Conservation (phyloP, 2,113 vertebrate species). For the Podocnemis expansa region DNA sequence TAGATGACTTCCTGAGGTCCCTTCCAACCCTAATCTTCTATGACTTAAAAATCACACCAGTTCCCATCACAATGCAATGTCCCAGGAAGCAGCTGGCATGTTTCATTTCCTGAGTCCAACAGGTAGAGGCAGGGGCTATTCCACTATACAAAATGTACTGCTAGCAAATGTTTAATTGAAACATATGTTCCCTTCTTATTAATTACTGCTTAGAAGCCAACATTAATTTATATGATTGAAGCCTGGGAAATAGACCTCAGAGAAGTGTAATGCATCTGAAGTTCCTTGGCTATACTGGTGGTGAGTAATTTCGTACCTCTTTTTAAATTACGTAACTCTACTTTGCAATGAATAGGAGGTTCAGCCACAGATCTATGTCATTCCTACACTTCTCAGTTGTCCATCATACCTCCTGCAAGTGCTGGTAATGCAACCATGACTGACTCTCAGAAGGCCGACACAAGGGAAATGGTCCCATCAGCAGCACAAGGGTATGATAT, state of each 20-base stretch:
- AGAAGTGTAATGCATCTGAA: background rate
- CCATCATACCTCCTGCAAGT: background rate
- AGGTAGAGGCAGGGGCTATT: background rate
- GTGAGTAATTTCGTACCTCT: background rate
- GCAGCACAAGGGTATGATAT: background rate
- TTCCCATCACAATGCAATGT: conserved; percentile 37
- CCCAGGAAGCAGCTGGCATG: conserved; percentile 56
- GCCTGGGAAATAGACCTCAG: background rate
- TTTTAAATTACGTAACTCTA: fast-evolving
- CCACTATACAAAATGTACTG: conserved; percentile 59
- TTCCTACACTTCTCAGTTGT: fast-evolving
- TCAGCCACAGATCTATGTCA: background rate
- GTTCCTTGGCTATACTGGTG: background rate
- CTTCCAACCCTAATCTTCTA: no score
- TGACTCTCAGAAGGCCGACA: background rate
- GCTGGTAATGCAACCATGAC: fast-evolving
- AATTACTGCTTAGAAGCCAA: conserved; percentile 61
- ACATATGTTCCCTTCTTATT: conserved; percentile 49
- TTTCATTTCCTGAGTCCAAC: conserved; percentile 47
- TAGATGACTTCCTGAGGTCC: no score
- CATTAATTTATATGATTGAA: conserved; percentile 45
- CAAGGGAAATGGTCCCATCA: background rate
- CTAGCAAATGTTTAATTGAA: conserved; percentile 68
- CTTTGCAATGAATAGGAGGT: background rate
- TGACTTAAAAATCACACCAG: conserved; percentile 39